A percentile compares a stretch with the other conserved stretches of the same genome.
These are phyloP conservation scores for Diceros bicornis DNA, from an alignment of 2,797 vertebrate species.

Conservation along the genomic window DNA sequence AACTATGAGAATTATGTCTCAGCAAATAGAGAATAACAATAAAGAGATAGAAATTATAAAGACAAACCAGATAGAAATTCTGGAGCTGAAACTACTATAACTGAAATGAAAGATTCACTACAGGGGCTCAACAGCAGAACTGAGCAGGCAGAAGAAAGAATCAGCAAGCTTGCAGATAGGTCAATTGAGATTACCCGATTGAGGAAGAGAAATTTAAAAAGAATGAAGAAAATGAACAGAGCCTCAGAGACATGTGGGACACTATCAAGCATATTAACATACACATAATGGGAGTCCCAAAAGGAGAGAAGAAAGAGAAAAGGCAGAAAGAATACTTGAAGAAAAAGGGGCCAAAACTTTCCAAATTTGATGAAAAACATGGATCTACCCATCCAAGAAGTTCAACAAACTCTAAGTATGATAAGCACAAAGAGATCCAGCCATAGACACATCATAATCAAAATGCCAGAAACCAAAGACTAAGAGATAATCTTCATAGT, in stretches of 20 bases:
- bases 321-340: neutral
- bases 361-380: neutral
- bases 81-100: neutral
- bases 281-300: neutral
- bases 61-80: neutral
- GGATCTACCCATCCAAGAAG: neutral
- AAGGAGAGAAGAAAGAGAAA: neutral
- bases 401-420: neutral
- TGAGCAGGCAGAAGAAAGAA: neutral
- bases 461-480: neutral
- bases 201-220: neutral
- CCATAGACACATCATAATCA: neutral
- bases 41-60: neutral
- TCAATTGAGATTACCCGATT: neutral
- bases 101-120: neutral
- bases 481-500: neutral
- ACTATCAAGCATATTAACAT: neutral
- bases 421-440: neutral
- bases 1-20: neutral
- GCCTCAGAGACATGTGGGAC: neutral
- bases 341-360: neutral
- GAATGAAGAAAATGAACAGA: neutral
- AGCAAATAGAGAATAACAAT: slow-evolving; percentile 2
- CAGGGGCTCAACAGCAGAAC: neutral
- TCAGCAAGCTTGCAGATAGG: neutral